Evolutionary conservation across 2,797 vertebrate genomes (phyloP), one percentile per base, ranked within the genome.

Genomic region (Siniperca scherzeri): DNA sequence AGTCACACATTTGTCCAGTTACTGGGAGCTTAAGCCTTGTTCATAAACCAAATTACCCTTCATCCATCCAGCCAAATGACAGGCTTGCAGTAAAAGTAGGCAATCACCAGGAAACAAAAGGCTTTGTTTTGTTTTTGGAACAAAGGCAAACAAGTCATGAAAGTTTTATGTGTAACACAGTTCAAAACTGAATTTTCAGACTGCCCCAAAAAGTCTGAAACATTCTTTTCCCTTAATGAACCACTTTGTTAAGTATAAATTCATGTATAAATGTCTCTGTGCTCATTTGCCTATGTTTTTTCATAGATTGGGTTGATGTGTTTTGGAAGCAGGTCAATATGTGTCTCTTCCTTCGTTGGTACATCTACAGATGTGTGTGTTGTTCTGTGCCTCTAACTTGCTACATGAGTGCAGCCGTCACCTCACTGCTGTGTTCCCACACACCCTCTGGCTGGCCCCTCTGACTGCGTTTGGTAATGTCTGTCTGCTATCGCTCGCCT

Each of bases 371-470:
- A 52, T 52, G 14, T 62, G 42, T 61, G 36, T 22, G n/a, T 74
- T 67, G 25, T 76, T 46, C 60, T 74, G 21, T 75, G 50, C 69
- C 56, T 75, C 75, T 50, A 73, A 84, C 73, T 80, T 46, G 46
- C 77, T 78, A 73, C 80, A 81, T 40, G 56, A 87, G 81, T 78
- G 76, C 68, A 90, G 74, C 79, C 77, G 30, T 90, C 89, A 84
- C 84, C 80, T 86, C 80, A 13, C 36, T 33, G 77, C 78, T 36
- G 80, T 82, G 76, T 85, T 89, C 80, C 84, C 85, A 84, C 88
- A 88, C 88, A 87, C 80, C 88, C 86, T 87, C 72, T 87, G 88
- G 87, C 88, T 90, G 89, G 91, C 91, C 90, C 82, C 90, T 90
- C 83, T 70, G 76, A 77, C 84, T 83, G 78, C 59, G 69, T 93